Evolutionary conservation across 2,888 invertebrate genomes (phyloP).

Genomic region (Stenoptilia bipunctidactyla): DNA sequence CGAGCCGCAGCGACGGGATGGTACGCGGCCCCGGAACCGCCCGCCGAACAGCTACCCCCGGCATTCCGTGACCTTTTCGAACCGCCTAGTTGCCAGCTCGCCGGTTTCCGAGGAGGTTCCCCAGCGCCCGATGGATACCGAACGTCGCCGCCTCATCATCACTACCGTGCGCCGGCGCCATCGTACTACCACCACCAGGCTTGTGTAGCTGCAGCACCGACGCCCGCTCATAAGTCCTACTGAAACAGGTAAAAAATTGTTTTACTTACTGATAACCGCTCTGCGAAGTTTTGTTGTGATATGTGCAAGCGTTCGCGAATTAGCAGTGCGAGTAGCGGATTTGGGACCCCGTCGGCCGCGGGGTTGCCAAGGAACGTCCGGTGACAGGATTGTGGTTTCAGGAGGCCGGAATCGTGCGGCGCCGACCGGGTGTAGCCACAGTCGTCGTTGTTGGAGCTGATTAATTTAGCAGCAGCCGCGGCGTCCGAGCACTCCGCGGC

Average conservation of each 20-base stretch:
- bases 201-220: constrained; percentile 66
- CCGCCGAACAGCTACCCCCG: constrained; percentile 52
- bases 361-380: constrained; percentile 31
- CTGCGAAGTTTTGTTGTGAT: constrained; percentile 24
- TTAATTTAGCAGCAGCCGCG: constrained; percentile 64
- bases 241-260: constrained; percentile 52
- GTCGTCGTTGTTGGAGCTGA: constrained; percentile 62
- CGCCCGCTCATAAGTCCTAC: constrained; percentile 64
- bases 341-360: constrained; percentile 29
- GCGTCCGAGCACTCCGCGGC: constrained; percentile 57
- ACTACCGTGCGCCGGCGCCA: constrained; percentile 57
- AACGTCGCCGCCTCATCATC: constrained; percentile 56
- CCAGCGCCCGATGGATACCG: constrained; percentile 52
- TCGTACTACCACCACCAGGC: constrained; percentile 73
- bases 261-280: constrained; percentile 16
- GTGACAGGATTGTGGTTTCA: constrained; percentile 68
- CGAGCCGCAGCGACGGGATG: constrained; percentile 60
- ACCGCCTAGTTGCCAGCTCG: constrained; percentile 63
- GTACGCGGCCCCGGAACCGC: constrained; percentile 70
- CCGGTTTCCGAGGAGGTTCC: constrained; percentile 61
- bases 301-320: constrained; percentile 36
- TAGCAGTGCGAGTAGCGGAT: constrained; percentile 41
- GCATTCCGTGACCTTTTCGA: constrained; percentile 62
- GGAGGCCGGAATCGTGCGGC: constrained; percentile 60
- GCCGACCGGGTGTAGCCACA: constrained; percentile 62